Conservation (phyloP, 2,888 invertebrate species). For the Morinoia aosen region DNA sequence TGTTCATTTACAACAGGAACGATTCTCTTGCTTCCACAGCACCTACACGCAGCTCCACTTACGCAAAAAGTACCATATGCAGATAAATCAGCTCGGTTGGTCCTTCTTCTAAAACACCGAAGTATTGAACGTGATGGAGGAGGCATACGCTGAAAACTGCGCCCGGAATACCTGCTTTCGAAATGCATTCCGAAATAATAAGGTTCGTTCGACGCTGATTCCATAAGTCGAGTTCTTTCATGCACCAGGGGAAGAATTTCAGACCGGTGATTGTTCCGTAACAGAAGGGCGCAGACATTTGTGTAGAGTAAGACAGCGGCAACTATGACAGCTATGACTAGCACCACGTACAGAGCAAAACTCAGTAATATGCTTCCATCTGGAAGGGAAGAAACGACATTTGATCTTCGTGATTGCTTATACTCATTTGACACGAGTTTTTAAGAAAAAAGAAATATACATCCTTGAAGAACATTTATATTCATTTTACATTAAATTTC, state of each 20-base stretch:
- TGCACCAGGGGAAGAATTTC: background rate
- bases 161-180: background rate
- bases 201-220: background rate
- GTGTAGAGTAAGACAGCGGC: background rate
- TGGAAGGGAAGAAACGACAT: background rate
- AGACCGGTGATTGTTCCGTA: background rate
- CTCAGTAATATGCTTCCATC: background rate
- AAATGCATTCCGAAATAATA: background rate
- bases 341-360: background rate
- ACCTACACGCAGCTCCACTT: background rate
- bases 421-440: too few relatives aligned
- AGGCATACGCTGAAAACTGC: background rate
- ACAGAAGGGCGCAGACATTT: background rate
- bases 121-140: background rate
- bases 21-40: background rate
- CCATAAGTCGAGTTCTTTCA: background rate
- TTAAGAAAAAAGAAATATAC: background rate
- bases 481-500: too few relatives aligned
- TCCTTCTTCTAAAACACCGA: background rate
- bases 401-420: background rate
- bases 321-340: background rate
- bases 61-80: background rate
- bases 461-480: background rate
- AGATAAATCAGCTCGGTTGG: background rate
- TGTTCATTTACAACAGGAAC: background rate